These are phyloP conservation scores for Epinephelus coioides DNA, from an alignment of 2,797 vertebrate genomes.

Conservation along the genomic window DNA sequence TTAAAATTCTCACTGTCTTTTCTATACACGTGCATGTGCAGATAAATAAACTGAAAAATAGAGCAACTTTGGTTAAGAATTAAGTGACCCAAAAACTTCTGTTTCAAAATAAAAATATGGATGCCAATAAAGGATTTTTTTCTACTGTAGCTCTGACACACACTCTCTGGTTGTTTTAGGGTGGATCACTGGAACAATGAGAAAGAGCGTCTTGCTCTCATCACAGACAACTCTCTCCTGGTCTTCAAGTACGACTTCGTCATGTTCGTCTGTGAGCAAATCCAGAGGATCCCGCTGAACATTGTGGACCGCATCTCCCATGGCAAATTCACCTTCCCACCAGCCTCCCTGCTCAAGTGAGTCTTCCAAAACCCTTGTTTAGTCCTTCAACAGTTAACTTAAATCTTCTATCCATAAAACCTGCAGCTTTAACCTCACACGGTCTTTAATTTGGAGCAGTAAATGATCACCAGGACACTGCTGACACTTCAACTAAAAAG, in stretches of 20 bases:
- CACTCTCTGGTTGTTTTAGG: slow-evolving; percentile 65
- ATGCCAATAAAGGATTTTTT: too few species aligned
- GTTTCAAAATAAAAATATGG: too few species aligned
- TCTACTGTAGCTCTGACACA: background rate
- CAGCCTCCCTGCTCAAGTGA: slow-evolving; percentile 87
- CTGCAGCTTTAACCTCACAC: slow-evolving; percentile 15
- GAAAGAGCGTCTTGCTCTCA: slow-evolving; percentile 85
- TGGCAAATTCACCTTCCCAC: slow-evolving; percentile 87
- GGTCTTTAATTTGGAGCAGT: background rate
- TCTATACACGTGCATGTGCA: too few species aligned
- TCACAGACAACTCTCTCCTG: slow-evolving; percentile 85
- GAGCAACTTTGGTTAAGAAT: too few species aligned
- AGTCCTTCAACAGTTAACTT: slow-evolving; percentile 5
- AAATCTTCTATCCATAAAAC: background rate
- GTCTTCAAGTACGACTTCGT: slow-evolving; percentile 91
- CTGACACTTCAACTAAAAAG: background rate
- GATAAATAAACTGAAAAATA: too few species aligned
- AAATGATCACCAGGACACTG: slow-evolving; percentile 23
- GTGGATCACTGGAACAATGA: slow-evolving; percentile 93
- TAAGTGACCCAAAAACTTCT: too few species aligned
- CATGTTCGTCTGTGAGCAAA: slow-evolving; percentile 86
- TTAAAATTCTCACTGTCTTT: too few species aligned
- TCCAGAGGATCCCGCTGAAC: slow-evolving; percentile 84
- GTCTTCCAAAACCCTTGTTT: slow-evolving; percentile 33
- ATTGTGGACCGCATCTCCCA: slow-evolving; percentile 81